Conservation (phyloP, 2,888 invertebrate genomes). For the Athetis lepigone region DNA sequence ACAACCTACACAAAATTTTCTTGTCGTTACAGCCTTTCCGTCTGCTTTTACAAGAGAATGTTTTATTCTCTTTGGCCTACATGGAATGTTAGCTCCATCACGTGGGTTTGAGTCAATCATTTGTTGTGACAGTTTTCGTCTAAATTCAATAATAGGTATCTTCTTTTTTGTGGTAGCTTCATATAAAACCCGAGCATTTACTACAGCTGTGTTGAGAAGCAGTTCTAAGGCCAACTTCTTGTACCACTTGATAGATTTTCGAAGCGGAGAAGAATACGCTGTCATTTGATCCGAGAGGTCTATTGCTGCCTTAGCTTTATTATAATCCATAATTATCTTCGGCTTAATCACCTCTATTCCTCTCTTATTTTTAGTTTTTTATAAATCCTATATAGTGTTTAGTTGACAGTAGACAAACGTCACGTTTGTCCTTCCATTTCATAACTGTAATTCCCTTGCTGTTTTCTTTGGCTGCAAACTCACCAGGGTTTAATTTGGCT, state of each 20-base stretch:
- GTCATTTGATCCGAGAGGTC: conserved; percentile 70
- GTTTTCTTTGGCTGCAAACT: conserved; percentile 51
- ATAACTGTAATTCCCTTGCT: conserved; percentile 34
- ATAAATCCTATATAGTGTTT: conserved; percentile 22
- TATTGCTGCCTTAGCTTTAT: conserved; percentile 66
- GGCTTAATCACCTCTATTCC: conserved; percentile 42
- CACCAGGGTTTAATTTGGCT: conserved; percentile 25
- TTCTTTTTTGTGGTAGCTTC: conserved; percentile 13
- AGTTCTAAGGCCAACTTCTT: conserved; percentile 60
- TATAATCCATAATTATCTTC: conserved; percentile 65
- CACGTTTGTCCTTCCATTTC: conserved; percentile 59
- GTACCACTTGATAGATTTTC: conserved; percentile 72
- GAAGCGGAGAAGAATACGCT: conserved; percentile 61
- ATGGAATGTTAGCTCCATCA: conserved; percentile 10
- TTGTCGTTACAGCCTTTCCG: conserved; percentile 8
- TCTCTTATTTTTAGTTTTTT: conserved; percentile 6
- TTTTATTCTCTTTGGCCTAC: conserved; percentile 26
- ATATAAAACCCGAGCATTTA: conserved; percentile 24
- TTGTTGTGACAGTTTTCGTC: conserved; percentile 9
- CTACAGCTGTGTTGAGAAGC: conserved; percentile 25
- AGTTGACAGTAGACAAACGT: conserved; percentile 48
- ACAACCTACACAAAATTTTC: conserved; percentile 19
- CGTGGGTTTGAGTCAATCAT: conserved; percentile 10
- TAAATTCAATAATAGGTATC: conserved; percentile 20
- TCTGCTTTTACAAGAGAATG: conserved; percentile 24